phyloP scores from a whole-genome alignment of 1,140 invertebrate genomes.

The Drosophila parvula region DNA sequence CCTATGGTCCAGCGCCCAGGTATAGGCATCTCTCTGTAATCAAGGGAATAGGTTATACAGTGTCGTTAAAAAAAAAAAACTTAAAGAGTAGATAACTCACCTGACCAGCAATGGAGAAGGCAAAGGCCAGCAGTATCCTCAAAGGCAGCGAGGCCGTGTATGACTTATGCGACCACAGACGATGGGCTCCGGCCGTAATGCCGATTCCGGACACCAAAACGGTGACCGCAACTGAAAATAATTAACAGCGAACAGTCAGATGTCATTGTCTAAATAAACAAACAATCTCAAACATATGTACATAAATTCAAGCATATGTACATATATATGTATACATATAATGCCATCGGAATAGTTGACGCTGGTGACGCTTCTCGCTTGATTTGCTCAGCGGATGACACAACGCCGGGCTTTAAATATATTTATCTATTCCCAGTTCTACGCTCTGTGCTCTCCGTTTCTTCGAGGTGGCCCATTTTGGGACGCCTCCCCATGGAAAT shows the following conservation, averaged over 20 bases:
- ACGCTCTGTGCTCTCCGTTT: constrained; percentile 4
- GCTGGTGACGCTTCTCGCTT: constrained; percentile 42
- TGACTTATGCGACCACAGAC: constrained; percentile 92
- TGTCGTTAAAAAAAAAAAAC: too few relatives aligned
- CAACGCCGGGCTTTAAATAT: constrained; percentile 59
- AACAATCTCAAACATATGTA: constrained; percentile 2
- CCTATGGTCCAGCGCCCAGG: constrained; percentile 92
- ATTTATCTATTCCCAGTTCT: constrained; percentile 32
- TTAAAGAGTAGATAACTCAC: too few relatives aligned
- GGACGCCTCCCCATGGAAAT: constrained; percentile 29
- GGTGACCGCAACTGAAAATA: constrained; percentile 86
- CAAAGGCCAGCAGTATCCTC: constrained; percentile 88
- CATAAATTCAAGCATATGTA: background rate
- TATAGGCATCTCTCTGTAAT: constrained; percentile 88
- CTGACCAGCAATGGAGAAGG: constrained; percentile 90
- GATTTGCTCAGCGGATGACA: constrained; percentile 65
- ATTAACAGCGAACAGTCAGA: constrained; percentile 10
- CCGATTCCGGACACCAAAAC: constrained; percentile 86
- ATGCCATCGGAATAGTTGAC: constrained; percentile 13
- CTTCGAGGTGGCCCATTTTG: constrained; percentile 41
- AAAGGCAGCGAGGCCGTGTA: constrained; percentile 92
- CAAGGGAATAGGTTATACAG: background rate
- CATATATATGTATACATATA: background rate
- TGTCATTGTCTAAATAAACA: constrained; percentile 40
- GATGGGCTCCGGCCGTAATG: constrained; percentile 92